Evolutionary conservation across 2,797 vertebrate genomes (phyloP), one percentile per base, ranked within the genome.

Genomic region (Hybognathus amarus): DNA sequence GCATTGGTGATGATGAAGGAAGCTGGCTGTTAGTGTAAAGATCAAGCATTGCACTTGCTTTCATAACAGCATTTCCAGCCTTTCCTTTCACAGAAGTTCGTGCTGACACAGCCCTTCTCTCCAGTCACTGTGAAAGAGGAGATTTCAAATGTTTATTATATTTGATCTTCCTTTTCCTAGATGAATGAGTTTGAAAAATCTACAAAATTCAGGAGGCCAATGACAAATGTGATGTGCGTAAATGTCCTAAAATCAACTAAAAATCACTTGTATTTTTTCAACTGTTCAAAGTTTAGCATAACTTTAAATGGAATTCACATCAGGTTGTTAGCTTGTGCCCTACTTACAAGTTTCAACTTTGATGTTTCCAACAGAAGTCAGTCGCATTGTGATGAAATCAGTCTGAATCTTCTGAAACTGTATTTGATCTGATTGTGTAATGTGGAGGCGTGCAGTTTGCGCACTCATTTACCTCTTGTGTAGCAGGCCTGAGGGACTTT

Each of bases 401-500:
- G 15, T 30, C 6, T 20, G 33, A n/a, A 68, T 27, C 36, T 69
- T 69, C 7, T 22, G 22, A 38, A 30, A 30, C 42, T 2, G 22
- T 12, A n/a, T 59, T 63, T 42, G 15, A 0, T 5, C 24, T 70
- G 67, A 61, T 71, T 71, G 79, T 73, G 68, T 73, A 73, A 69
- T 61, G 11, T 6, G 33, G 7, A 45, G 17, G 47, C 13, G 66
- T 70, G 2, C 40, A 68, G 42, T 12, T 3, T 10, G 50, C 13
- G 1, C 20, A 15, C 9, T 86, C 78, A 79, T 87, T 88, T 85
- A 94, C 94, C 64, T 90, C 82, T 89, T 77, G 89, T 94, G 87
- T 93, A 95, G 85, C 94, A 95, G 64, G 90, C 92, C 83, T 95
- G 94, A 20, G 83, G 38, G 13, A 84, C 83, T 38, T 85, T 83